A percentile compares a stretch with the other conserved stretches of the same genome.
Conservation (phyloP, 2,888 invertebrate species). For the Mesorhabditis sp. region DNA sequence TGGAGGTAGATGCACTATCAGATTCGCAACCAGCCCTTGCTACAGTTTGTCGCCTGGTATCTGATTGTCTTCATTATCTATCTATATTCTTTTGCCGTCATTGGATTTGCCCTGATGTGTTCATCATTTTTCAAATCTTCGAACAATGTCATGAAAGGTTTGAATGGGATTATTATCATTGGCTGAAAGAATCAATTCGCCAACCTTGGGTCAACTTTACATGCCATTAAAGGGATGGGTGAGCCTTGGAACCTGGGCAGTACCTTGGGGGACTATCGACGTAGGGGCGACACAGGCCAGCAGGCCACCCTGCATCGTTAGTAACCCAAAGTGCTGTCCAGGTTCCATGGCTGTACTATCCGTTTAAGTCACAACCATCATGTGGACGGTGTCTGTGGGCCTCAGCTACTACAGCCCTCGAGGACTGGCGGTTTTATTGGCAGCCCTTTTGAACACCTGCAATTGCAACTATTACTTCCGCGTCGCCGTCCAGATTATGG, state of each 20-base stretch:
- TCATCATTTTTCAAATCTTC: constrained; percentile 31
- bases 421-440: constrained; percentile 15
- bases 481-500: constrained; percentile 33
- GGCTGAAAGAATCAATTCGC: too few relatives aligned
- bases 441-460: constrained; percentile 33
- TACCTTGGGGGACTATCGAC: neutral
- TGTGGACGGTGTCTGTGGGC: constrained; percentile 23
- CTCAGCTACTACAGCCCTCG: constrained; percentile 20
- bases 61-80: constrained; percentile 26
- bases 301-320: too few relatives aligned
- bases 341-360: too few relatives aligned
- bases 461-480: constrained; percentile 40
- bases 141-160: constrained; percentile 32
- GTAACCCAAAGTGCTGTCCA: too few relatives aligned
- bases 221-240: neutral
- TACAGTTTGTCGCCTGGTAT: constrained; percentile 24
- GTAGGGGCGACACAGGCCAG: neutral
- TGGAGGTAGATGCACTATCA: neutral
- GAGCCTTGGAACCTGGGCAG: neutral
- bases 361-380: constrained; percentile 21
- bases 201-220: too few relatives aligned
- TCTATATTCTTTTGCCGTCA: constrained; percentile 32
- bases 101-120: constrained; percentile 28
- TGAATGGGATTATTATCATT: neutral
- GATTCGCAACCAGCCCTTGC: neutral